Percentiles rank a stretch among this genome's conserved stretches.
phyloP scores from a whole-genome alignment of 1,140 invertebrate genomes.

The Watersipora subatra region DNA sequence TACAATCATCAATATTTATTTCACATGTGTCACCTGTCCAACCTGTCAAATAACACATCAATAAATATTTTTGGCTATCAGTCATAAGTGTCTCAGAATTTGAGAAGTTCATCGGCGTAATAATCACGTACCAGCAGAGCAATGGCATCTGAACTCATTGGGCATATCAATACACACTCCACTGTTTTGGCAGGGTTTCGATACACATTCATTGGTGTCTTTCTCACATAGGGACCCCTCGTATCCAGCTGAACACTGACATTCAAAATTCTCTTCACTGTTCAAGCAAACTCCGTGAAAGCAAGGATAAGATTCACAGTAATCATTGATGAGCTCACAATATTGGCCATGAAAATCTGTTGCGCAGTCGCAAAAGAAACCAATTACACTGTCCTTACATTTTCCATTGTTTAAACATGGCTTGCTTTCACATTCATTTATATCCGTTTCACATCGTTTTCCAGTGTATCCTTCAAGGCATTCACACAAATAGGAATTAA shows the following conservation, averaged over 20 bases:
- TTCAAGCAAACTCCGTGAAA: not conserved
- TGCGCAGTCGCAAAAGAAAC: constrained; percentile 66
- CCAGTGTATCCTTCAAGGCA: constrained; percentile 87
- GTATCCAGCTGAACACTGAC: constrained; percentile 17
- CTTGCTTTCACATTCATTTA: constrained; percentile 65
- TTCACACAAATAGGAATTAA: constrained; percentile 82
- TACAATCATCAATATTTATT: constrained; percentile 80
- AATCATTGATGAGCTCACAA: constrained; percentile 68
- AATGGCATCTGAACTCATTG: constrained; percentile 7
- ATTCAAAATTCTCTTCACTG: constrained; percentile 12
- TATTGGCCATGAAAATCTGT: constrained; percentile 81
- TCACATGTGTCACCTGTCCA: constrained; percentile 73
- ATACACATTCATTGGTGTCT: constrained; percentile 7
- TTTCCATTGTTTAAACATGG: constrained; percentile 85
- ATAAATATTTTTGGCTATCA: no score
- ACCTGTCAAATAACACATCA: constrained; percentile 75
- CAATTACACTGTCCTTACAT: constrained; percentile 82
- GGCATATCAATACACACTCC: constrained; percentile 53
- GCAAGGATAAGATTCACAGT: not conserved
- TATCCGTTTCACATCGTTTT: constrained; percentile 87
- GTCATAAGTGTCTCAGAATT: no score
- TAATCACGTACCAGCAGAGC: constrained; percentile 61
- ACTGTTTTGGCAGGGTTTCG: constrained; percentile 11
- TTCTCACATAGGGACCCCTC: constrained; percentile 24
- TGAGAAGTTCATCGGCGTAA: constrained; percentile 6